phyloP scores from a whole-genome alignment of 2,888 invertebrate genomes.

The Carpatolechia fugitivella region DNA sequence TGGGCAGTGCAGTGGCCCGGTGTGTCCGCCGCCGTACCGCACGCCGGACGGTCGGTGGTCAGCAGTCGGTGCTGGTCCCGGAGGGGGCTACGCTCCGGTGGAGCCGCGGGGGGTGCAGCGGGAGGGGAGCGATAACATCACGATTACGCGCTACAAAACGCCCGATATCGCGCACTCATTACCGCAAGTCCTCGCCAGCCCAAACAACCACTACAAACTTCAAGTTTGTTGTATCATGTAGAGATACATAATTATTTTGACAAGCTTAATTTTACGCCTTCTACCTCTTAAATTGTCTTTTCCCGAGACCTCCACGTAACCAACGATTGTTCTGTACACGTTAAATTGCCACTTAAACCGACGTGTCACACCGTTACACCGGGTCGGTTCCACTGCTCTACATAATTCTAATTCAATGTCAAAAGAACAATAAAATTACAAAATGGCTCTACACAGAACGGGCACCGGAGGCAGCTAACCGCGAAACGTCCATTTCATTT shows the following conservation, averaged over 20 bases:
- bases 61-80: conserved; percentile 26
- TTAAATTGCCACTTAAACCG: conserved; percentile 11
- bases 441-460: conserved; percentile 43
- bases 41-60: not conserved
- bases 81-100: conserved; percentile 52
- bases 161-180: conserved; percentile 28
- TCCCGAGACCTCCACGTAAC: not conserved
- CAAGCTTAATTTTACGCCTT: conserved; percentile 9
- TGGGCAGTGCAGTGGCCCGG: conserved; percentile 29
- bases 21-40: not conserved
- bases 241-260: not conserved
- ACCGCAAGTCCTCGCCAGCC: conserved; percentile 10
- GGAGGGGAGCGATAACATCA: conserved; percentile 57
- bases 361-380: conserved; percentile 18
- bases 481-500: conserved; percentile 75
- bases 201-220: not conserved
- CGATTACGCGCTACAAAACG: conserved; percentile 76
- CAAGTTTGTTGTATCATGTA: not conserved
- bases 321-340: conserved; percentile 8
- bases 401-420: conserved; percentile 49
- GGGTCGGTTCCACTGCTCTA: conserved; percentile 20
- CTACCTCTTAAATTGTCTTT: conserved; percentile 2
- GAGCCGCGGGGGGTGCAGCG: conserved; percentile 21
- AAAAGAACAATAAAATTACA: conserved; percentile 56
- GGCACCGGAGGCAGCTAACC: conserved; percentile 63